These are phyloP conservation scores for Ia io DNA, from an alignment of 2,113 vertebrate species.

Conservation along the genomic window DNA sequence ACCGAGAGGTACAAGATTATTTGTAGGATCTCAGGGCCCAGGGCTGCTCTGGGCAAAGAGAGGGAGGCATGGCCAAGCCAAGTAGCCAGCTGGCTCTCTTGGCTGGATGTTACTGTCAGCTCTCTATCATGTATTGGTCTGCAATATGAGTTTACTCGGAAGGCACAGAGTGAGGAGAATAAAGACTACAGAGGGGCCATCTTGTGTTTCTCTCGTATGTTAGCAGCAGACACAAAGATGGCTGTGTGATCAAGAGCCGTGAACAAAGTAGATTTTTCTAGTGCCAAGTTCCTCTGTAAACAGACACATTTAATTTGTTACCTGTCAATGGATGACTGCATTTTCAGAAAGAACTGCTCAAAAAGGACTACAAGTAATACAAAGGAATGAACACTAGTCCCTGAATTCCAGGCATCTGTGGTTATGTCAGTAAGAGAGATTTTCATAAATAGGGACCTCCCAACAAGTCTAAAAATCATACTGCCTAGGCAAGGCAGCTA, in stretches of 20 bases:
- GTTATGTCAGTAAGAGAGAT: slow-evolving; percentile 11
- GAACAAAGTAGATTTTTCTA: neutral
- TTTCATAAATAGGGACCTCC: slow-evolving; percentile 47
- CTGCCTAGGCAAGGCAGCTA: neutral
- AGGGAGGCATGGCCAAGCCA: slow-evolving; percentile 42
- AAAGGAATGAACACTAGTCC: neutral
- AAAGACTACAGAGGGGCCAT: neutral
- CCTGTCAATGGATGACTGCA: neutral
- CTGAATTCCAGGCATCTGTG: slow-evolving; percentile 10
- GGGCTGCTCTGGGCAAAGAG: slow-evolving; percentile 25
- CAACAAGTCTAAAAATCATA: neutral
- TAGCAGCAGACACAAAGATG: neutral
- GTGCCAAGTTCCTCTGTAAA: slow-evolving; percentile 1
- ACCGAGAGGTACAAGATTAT: slow-evolving; percentile 48
- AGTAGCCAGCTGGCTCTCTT: slow-evolving; percentile 67
- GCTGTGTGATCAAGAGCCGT: neutral
- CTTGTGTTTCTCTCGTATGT: neutral
- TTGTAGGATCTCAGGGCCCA: slow-evolving; percentile 42
- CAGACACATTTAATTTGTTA: neutral
- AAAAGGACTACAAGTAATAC: neutral
- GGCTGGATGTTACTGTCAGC: slow-evolving; percentile 21
- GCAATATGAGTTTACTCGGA: neutral
- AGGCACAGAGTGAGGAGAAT: neutral
- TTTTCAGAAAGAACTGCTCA: slow-evolving; percentile 42
- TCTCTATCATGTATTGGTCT: neutral